Conservation (phyloP, 2,888 invertebrate species). For the Cheilosia impressa region DNA sequence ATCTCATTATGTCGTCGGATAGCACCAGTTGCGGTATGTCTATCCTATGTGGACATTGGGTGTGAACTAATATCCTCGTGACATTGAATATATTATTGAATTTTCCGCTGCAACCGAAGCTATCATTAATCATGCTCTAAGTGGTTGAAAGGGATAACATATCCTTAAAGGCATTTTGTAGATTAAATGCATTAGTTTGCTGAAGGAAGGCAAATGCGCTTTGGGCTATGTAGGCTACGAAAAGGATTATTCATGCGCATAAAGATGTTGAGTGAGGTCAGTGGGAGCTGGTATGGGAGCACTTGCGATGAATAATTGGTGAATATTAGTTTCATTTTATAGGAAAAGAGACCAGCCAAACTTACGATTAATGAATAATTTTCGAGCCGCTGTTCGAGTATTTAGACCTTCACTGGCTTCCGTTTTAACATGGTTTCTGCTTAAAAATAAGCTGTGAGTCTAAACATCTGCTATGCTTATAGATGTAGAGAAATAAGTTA, state of each 20-base stretch:
- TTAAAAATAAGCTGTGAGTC: no score
- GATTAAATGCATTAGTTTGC: neutral
- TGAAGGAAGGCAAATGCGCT: neutral
- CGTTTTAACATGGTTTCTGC: no score
- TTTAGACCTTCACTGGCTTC: no score
- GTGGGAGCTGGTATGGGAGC: no score
- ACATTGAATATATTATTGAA: constrained; percentile 44
- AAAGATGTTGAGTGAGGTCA: neutral
- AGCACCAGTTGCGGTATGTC: constrained; percentile 20
- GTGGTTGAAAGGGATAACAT: constrained; percentile 10
- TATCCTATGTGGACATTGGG: neutral
- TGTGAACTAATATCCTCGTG: constrained; percentile 28
- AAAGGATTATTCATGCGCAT: neutral
- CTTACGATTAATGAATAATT: no score
- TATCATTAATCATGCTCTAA: constrained; percentile 40
- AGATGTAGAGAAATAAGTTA: no score
- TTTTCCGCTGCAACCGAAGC: constrained; percentile 27
- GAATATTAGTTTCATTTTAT: no score
- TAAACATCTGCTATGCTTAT: no score
- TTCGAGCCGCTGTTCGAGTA: no score
- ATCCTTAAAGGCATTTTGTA: constrained; percentile 1
- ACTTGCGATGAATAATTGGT: no score
- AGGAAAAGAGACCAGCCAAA: no score
- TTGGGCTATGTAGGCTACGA: neutral
- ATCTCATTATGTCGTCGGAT: neutral